These are phyloP conservation scores for Himantopus leucocephalus DNA, from an alignment of 2,113 vertebrate species.

Conservation along the genomic window DNA sequence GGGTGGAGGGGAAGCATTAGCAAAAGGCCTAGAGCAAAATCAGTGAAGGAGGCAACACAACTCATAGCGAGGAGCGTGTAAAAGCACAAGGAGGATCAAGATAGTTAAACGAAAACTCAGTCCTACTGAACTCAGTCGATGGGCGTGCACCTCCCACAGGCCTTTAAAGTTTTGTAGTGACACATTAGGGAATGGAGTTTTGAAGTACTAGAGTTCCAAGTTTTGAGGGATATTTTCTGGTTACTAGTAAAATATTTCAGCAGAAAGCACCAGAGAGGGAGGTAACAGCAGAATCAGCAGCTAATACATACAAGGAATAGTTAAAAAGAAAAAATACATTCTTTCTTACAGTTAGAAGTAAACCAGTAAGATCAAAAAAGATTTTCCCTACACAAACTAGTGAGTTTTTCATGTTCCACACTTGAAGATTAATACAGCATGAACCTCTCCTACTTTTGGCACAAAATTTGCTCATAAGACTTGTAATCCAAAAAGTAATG, in stretches of 20 bases:
- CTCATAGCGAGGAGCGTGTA: fast-evolving
- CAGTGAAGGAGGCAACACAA: background rate
- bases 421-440: background rate
- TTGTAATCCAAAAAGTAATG: background rate
- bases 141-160: background rate
- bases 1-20: background rate
- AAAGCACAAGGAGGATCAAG: background rate
- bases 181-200: background rate
- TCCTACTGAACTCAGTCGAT: background rate
- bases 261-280: background rate
- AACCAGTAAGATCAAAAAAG: background rate
- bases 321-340: background rate
- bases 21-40: background rate
- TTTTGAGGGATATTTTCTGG: background rate
- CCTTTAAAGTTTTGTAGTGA: background rate
- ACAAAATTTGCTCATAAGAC: background rate
- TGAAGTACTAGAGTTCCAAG: background rate
- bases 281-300: background rate
- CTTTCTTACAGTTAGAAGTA: background rate
- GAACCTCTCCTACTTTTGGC: background rate
- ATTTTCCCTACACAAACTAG: background rate
- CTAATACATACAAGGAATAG: background rate
- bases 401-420: background rate
- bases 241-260: background rate
- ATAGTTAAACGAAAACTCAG: background rate